Percentiles rank a stretch among this genome's conserved stretches.
phyloP scores from a whole-genome alignment of 2,888 invertebrate genomes.

The Glaucopsyche alexis region DNA sequence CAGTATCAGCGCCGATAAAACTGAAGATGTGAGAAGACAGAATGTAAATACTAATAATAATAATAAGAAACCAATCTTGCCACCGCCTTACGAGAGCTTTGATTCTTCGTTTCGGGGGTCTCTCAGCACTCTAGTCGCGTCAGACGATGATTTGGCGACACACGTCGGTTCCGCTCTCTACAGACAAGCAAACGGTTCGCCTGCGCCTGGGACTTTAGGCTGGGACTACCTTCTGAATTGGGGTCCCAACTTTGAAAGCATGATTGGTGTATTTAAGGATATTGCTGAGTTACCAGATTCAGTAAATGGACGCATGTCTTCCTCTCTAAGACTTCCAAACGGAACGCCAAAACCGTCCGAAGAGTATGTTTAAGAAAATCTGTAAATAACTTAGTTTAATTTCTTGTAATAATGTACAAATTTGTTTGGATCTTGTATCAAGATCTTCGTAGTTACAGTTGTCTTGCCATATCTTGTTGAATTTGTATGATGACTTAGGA shows the following conservation, averaged over 20 bases:
- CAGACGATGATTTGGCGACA: slow-evolving; percentile 93
- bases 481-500: slow-evolving; percentile 40
- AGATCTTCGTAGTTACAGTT: slow-evolving; percentile 62
- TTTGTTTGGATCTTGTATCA: slow-evolving; percentile 75
- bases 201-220: slow-evolving; percentile 89
- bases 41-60: slow-evolving; percentile 76
- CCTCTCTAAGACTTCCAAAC: slow-evolving; percentile 86
- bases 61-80: slow-evolving; percentile 84
- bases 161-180: slow-evolving; percentile 89
- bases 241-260: slow-evolving; percentile 97
- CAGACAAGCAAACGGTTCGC: slow-evolving; percentile 88
- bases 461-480: slow-evolving; percentile 75
- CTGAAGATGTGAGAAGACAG: slow-evolving; percentile 81
- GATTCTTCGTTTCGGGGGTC: slow-evolving; percentile 97
- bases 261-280: slow-evolving; percentile 97
- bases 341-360: slow-evolving; percentile 92
- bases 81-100: slow-evolving; percentile 92
- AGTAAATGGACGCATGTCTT: slow-evolving; percentile 85
- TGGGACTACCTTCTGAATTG: slow-evolving; percentile 98
- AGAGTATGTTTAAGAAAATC: slow-evolving; percentile 86
- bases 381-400: slow-evolving; percentile 45
- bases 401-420: slow-evolving; percentile 59
- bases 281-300: slow-evolving; percentile 96
- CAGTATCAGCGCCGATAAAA: slow-evolving; percentile 89
- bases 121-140: slow-evolving; percentile 94